Percentiles rank a stretch among this genome's conserved stretches.
Conservation (phyloP, 1,140 invertebrate species). For the Drosophila kanapiae region DNA sequence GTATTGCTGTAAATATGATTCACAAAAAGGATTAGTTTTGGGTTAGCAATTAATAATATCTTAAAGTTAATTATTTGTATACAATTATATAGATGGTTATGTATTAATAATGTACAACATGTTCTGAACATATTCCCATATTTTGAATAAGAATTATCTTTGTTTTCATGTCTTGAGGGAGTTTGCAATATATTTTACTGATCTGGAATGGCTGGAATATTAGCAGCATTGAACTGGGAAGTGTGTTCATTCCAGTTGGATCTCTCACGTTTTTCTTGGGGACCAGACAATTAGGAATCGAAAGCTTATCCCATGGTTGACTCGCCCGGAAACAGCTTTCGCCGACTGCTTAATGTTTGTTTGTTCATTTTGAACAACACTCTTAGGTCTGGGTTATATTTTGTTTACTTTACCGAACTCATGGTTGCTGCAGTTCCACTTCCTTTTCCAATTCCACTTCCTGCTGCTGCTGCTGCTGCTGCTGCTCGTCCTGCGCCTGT, state of each 20-base stretch:
- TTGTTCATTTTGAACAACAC: not conserved
- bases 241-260: not conserved
- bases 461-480: slow-evolving; percentile 4
- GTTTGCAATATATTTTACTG: not conserved
- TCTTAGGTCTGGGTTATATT: not conserved
- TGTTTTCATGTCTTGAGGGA: not conserved
- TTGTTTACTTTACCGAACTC: slow-evolving; percentile 78
- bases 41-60: too few relatives aligned
- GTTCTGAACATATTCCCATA: not conserved
- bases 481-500: slow-evolving; percentile 26
- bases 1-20: slow-evolving; percentile 86
- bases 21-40: slow-evolving; percentile 7
- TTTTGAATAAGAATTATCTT: not conserved
- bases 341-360: not conserved
- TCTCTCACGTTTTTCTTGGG: not conserved
- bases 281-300: not conserved
- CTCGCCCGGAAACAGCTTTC: slow-evolving; percentile 2
- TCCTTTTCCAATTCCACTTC: slow-evolving; percentile 20
- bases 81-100: not conserved
- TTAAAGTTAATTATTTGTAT: not conserved
- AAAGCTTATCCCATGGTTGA: not conserved
- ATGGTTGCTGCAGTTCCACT: slow-evolving; percentile 43
- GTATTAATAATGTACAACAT: not conserved
- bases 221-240: not conserved
- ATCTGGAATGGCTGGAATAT: not conserved